Evolutionary conservation across 2,797 vertebrate genomes (phyloP), one percentile per base, ranked within the genome.

Genomic region (Selene dorsalis): DNA sequence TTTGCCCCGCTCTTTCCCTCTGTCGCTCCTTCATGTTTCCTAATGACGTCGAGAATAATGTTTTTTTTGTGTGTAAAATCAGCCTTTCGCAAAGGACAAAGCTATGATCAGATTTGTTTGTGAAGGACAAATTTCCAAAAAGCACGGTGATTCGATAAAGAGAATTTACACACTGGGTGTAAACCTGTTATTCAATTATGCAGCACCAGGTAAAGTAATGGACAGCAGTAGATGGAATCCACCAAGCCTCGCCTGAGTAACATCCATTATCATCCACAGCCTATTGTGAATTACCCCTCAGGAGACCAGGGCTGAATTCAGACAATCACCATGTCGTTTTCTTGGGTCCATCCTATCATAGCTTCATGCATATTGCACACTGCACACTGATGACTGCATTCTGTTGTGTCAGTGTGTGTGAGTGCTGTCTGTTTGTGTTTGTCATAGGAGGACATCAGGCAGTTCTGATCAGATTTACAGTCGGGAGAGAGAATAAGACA

Each of bases 401-500:
- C 41, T 52, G 56, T 17, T 50, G 58, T 62, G 69, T 64, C 39
- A 77, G 48, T 74, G 71, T 72, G 65, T 66, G 69, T 8, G 26
- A 35, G 32, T 8, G 9, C 32, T 60, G 35, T 30, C 32, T 69
- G 73, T 76, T 62, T 75, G 59, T 79, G 64, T 84, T 79, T 77
- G 69, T 87, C 6, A 26, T 86, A 58, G 82, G 85, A 84, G 73
- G 79, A 83, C 77, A 89, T 82, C 69, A 80, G 77, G 64, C 75
- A 30, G 65, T 69, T 82, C 75, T 83, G 84, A 90, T 91, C 85
- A 81, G 78, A 91, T 92, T 87, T 87, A 91, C 86, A 82, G 84
- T 82, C 12, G 69, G 75, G 75, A 70, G 43, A 55, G 72, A 74
- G 74, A 84, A 73, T 41, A 80, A 83, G 79, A 84, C 89, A 57